These are phyloP conservation scores for Heteromyza rotundicornis DNA, from an alignment of 2,888 invertebrate genomes.

Conservation along the genomic window DNA sequence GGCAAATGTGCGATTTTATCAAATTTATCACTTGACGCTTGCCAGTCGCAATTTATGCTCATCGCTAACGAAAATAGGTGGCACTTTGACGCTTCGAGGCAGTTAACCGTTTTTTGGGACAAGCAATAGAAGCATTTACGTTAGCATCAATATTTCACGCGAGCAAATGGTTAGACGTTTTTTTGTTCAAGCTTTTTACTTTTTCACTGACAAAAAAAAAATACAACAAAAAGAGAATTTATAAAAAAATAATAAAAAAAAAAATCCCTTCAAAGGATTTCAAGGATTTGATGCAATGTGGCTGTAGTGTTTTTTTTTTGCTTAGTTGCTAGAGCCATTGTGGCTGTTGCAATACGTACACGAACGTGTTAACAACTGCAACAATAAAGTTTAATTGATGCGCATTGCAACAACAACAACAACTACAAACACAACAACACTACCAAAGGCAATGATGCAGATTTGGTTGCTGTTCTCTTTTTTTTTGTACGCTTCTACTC, in stretches of 20 bases:
- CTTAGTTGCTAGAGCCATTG: not conserved
- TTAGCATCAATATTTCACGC: not conserved
- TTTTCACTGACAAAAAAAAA: not conserved
- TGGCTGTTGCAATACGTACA: not conserved
- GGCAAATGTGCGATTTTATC: not conserved
- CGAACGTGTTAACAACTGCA: conserved; percentile 50
- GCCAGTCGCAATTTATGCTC: not conserved
- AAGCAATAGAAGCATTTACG: not conserved
- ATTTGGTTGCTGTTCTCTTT: not conserved
- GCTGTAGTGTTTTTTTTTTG: not conserved
- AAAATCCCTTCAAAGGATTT: not conserved
- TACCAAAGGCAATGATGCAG: not conserved
- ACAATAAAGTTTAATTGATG: conserved; percentile 54
- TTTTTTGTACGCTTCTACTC: too few species aligned
- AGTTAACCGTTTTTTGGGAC: not conserved
- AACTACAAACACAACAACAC: not conserved
- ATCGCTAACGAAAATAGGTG: not conserved
- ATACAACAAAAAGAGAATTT: not conserved
- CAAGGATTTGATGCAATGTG: conserved; percentile 3
- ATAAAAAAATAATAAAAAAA: not conserved
- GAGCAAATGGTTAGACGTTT: not conserved
- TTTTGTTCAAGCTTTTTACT: not conserved
- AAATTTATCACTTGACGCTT: conserved; percentile 1
- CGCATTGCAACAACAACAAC: conserved; percentile 3
- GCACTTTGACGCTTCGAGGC: not conserved